Conservation (phyloP, 2,113 vertebrate genomes). For the Oncorhynchus tshawytscha region DNA sequence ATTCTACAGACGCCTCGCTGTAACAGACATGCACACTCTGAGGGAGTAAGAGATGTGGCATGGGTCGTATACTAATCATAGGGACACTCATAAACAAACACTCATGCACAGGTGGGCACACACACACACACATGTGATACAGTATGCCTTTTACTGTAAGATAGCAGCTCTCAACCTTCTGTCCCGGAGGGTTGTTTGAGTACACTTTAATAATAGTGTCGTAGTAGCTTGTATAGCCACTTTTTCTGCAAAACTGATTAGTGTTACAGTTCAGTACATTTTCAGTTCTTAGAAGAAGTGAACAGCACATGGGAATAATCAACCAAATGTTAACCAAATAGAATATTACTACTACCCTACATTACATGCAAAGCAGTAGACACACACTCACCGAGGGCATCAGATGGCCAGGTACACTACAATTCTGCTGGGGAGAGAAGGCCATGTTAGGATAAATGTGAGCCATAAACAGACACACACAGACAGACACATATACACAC, state of each 20-base stretch:
- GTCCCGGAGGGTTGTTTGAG: too few relatives aligned
- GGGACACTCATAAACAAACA: slow-evolving; percentile 2
- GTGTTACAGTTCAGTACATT: too few relatives aligned
- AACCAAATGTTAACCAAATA: too few relatives aligned
- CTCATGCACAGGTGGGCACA: neutral
- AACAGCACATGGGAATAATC: too few relatives aligned
- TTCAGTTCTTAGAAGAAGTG: too few relatives aligned
- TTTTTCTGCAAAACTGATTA: too few relatives aligned
- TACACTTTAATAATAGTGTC: too few relatives aligned
- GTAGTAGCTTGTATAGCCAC: too few relatives aligned
- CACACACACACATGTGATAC: slow-evolving; percentile 1
- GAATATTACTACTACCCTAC: too few relatives aligned
- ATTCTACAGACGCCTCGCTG: neutral
- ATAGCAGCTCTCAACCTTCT: too few relatives aligned
- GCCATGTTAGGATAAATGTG: neutral
- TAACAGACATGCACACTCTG: neutral
- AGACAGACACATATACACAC: neutral
- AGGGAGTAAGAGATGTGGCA: neutral
- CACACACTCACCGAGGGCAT: neutral
- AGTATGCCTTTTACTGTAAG: too few relatives aligned
- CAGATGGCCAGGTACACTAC: slow-evolving; percentile 6
- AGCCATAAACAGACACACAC: neutral
- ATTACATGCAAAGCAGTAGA: neutral
- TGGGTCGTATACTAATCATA: neutral
- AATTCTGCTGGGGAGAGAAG: neutral